Conservation (phyloP, 1,140 invertebrate genomes). For the Drosophila oshimai region DNA sequence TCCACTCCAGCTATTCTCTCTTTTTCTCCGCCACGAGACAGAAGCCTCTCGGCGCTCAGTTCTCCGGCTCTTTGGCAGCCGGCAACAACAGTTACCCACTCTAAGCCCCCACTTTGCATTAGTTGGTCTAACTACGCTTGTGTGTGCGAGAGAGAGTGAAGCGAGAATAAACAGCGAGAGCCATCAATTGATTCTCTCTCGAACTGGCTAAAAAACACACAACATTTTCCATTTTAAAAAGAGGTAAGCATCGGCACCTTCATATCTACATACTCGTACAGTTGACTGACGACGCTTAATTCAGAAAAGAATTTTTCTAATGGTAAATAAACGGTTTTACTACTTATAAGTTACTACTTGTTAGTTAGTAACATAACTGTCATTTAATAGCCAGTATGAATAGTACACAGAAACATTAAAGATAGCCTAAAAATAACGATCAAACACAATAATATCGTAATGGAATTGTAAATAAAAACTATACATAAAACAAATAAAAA, state of each 20-base stretch:
- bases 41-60: slow-evolving; percentile 1
- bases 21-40: slow-evolving; percentile 29
- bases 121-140: slow-evolving; percentile 36
- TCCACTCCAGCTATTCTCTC: slow-evolving; percentile 47
- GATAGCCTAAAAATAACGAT: too few species aligned
- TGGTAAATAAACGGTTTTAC: too few species aligned
- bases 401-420: too few species aligned
- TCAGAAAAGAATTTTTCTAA: too few species aligned
- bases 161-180: slow-evolving; percentile 16
- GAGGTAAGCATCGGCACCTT: not conserved
- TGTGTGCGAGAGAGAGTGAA: slow-evolving; percentile 2
- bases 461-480: too few species aligned
- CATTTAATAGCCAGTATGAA: too few species aligned
- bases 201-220: slow-evolving; percentile 2
- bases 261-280: too few species aligned
- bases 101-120: slow-evolving; percentile 2
- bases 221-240: slow-evolving; percentile 10
- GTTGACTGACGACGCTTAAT: too few species aligned
- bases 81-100: not conserved
- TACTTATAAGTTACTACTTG: too few species aligned
- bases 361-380: too few species aligned
- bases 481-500: too few species aligned
- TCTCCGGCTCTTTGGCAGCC: slow-evolving; percentile 1
- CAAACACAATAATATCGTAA: too few species aligned
- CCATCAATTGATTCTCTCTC: slow-evolving; percentile 19